These are phyloP conservation scores for Parnassius glacialis DNA, from an alignment of 2,888 invertebrate genomes.

Conservation along the genomic window DNA sequence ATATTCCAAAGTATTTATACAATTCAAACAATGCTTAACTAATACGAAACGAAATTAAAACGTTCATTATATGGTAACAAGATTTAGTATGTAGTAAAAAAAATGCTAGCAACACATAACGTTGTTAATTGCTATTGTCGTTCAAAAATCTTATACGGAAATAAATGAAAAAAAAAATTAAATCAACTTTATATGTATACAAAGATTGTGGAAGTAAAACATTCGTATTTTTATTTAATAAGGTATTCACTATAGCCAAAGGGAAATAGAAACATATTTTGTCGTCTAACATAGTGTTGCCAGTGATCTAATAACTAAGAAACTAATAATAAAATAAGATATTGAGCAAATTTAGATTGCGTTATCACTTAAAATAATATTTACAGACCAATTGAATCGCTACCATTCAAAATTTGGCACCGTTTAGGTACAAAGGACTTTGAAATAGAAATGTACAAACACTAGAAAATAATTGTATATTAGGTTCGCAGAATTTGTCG, in stretches of 20 bases:
- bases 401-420: slow-evolving; percentile 55
- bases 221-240: too few species aligned
- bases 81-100: slow-evolving; percentile 1
- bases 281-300: slow-evolving; percentile 3
- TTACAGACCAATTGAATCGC: slow-evolving; percentile 47
- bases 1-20: too few species aligned
- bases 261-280: too few species aligned
- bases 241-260: too few species aligned
- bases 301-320: slow-evolving; percentile 20
- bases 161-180: too few species aligned
- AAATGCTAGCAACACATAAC: slow-evolving; percentile 1
- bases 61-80: slow-evolving; percentile 12
- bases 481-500: not conserved
- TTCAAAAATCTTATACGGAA: not conserved
- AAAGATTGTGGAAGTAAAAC: too few species aligned
- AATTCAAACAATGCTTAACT: too few species aligned
- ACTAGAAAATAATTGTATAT: slow-evolving; percentile 23
- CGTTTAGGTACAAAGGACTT: slow-evolving; percentile 73
- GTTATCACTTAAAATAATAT: slow-evolving; percentile 40
- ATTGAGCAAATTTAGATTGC: slow-evolving; percentile 61
- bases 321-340: slow-evolving; percentile 28
- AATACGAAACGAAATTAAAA: too few species aligned
- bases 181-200: too few species aligned
- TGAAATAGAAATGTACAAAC: slow-evolving; percentile 45
- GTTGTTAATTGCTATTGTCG: not conserved